phyloP scores from a whole-genome alignment of 2,113 vertebrate genomes.

The Pterocles burchelli region DNA sequence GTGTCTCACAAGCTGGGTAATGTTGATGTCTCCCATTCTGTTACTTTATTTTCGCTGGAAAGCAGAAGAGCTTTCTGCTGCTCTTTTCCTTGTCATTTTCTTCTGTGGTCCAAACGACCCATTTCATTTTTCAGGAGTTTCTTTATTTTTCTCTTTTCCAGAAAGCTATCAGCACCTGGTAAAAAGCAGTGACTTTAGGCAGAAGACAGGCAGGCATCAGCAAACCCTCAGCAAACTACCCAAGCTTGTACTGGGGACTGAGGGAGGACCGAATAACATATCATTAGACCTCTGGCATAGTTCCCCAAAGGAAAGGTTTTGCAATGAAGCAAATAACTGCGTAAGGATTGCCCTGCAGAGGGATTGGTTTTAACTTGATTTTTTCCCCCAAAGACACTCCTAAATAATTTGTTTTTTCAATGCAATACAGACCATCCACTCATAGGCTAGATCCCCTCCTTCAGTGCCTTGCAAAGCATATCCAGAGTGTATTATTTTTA shows the following conservation, averaged over 20 bases:
- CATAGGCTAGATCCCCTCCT: too few species aligned
- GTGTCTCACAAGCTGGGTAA: neutral
- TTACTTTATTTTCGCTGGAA: neutral
- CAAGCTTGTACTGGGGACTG: neutral
- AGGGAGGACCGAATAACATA: neutral
- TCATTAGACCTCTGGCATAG: neutral
- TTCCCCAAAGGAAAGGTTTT: neutral
- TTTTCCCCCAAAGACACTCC: neutral
- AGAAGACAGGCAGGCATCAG: neutral
- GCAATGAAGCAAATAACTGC: neutral
- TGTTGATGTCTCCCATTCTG: neutral
- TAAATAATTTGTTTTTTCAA: neutral
- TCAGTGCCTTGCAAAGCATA: neutral
- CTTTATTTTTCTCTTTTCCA: neutral
- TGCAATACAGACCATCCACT: neutral
- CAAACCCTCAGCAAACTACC: neutral
- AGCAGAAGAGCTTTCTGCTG: neutral
- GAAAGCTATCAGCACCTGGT: neutral
- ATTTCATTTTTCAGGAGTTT: neutral
- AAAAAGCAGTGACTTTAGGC: neutral
- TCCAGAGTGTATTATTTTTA: neutral
- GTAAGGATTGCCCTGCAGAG: neutral
- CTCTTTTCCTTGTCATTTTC: neutral
- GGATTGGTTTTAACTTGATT: neutral
- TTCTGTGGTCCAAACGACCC: rapidly evolving